Base-by-base conservation (phyloP, 1,140 invertebrate species). In the Tetramorium alpestre region DNA sequence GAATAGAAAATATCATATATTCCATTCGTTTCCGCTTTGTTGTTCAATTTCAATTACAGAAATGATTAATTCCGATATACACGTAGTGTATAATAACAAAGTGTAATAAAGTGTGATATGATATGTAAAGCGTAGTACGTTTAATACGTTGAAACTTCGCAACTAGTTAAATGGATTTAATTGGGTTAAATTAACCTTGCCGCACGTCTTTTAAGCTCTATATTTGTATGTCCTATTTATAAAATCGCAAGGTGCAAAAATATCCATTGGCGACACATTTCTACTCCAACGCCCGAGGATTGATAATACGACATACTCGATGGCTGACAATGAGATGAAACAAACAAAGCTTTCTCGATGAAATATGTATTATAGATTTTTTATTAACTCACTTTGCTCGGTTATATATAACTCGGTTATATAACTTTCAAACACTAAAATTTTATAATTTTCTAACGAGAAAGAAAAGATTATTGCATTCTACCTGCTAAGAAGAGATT, bases 181-280 rank as follows among this genome's bases (percentile, higher is more conserved):
- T 75, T 49, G 33, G 11, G 22, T 84, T 75, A 84, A 84, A 84
- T 75, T 28, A 82, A 73, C 41, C 69, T 75, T 84, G 80, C 7
- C 5, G 10, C 22, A 13, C 16, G 28, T 0, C 62, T 69, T 80
- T 67, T 41, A n/a, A 72, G 25, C 8, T 18, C 51, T 72, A 58
- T 67, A 67, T 80, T 56, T 58, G 78, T 44, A 67, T 22, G 41
- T 73, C 0, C 69, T 84, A 84, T 73, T 84, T 49, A 84, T 84
- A 84, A 75, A 82, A 82, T 56, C 25, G 54, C 41, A 82, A 82
- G 54, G 22, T 84, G n/a, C 18, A 84, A 75, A 84, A 75, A 84
- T 84, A 84, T 22, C 8, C 56, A 38, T 5, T n/a, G 41, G 18
- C 38, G 67, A 62, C 41, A 47, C 54, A 73, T 84, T 84, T 84